These are phyloP conservation scores for Beroe forskalii DNA, from an alignment of 37 sponge, comb jelly and placozoan species.

Conservation along the genomic window DNA sequence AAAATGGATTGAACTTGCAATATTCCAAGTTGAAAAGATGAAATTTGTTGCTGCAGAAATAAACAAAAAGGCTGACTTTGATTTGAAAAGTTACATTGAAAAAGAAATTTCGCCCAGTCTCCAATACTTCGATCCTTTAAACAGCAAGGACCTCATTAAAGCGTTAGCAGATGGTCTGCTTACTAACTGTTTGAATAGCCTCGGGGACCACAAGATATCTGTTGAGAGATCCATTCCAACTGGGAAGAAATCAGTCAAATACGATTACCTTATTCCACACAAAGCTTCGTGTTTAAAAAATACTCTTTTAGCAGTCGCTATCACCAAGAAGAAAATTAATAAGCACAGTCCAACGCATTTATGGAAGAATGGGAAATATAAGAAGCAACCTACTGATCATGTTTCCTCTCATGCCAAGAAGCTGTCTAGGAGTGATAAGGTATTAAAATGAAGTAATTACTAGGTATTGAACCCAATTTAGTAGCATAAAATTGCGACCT, in stretches of 20 bases:
- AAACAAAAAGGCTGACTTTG: not conserved
- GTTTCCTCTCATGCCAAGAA: not conserved
- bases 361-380: not conserved
- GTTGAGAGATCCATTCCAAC: not conserved
- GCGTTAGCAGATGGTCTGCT: not conserved
- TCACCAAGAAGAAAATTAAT: not conserved
- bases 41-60: not conserved
- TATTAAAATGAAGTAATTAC: no score
- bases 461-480: no score
- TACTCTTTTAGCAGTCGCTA: not conserved
- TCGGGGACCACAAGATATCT: not conserved
- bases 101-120: not conserved
- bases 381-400: not conserved
- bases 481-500: no score
- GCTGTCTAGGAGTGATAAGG: not conserved
- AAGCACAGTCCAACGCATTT: not conserved
- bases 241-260: not conserved
- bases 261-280: conserved; percentile 14
- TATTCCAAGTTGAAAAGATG: not conserved
- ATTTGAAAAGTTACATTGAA: not conserved
- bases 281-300: not conserved
- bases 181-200: not conserved
- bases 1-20: not conserved
- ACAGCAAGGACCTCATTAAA: not conserved
- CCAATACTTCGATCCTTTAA: conserved; percentile 24